phyloP scores from a whole-genome alignment of 1,140 invertebrate species.

The Nasonia longicornis region DNA sequence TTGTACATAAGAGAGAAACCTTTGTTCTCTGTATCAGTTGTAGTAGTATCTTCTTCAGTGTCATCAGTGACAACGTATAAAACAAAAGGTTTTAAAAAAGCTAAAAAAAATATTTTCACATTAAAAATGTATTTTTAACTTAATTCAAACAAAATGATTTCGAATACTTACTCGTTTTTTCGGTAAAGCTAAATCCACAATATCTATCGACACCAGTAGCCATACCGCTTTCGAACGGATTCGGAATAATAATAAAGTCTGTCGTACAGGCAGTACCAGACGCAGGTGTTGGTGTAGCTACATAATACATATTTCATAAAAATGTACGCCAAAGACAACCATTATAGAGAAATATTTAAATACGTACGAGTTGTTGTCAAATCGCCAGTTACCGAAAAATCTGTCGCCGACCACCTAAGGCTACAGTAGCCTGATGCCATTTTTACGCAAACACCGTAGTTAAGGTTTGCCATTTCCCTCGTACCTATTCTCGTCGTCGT shows the following conservation, averaged over 20 bases:
- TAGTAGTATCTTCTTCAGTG: slow-evolving; percentile 57
- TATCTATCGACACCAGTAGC: slow-evolving; percentile 73
- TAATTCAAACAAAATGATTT: slow-evolving; percentile 22
- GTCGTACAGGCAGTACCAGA: slow-evolving; percentile 73
- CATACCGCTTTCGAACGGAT: slow-evolving; percentile 68
- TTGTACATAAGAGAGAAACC: slow-evolving; percentile 79
- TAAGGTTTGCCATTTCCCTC: slow-evolving; percentile 78
- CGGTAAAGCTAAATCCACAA: slow-evolving; percentile 78
- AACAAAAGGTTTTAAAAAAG: slow-evolving; percentile 77
- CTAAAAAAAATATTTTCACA: slow-evolving; percentile 63
- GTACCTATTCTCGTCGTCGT: slow-evolving; percentile 68
- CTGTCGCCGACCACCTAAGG: slow-evolving; percentile 74
- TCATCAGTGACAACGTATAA: slow-evolving; percentile 78
- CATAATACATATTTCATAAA: neutral
- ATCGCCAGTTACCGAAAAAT: slow-evolving; percentile 79
- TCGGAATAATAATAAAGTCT: slow-evolving; percentile 82
- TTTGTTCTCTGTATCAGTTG: slow-evolving; percentile 75
- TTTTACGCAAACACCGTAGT: slow-evolving; percentile 81
- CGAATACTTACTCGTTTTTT: slow-evolving; percentile 73
- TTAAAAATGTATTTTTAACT: neutral
- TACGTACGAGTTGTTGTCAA: neutral
- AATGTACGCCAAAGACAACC: too few relatives aligned
- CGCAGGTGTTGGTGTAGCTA: slow-evolving; percentile 68
- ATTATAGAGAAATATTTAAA: neutral
- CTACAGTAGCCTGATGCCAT: slow-evolving; percentile 77